These are phyloP conservation scores for Saccopteryx leptura DNA, from an alignment of 2,113 vertebrate genomes.

Conservation along the genomic window DNA sequence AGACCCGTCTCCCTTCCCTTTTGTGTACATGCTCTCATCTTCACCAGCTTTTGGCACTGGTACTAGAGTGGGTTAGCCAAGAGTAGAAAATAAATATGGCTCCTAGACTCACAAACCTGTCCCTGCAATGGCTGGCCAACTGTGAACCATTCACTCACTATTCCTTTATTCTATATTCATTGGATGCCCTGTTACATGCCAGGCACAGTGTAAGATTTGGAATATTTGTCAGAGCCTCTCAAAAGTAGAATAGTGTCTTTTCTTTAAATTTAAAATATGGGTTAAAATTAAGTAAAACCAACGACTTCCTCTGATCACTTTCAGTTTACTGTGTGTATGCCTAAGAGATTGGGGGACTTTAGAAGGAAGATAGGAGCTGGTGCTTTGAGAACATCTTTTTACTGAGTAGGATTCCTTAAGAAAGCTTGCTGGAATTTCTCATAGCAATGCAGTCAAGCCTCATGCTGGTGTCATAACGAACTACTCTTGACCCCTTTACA, in stretches of 20 bases:
- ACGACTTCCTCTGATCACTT: constrained; percentile 23
- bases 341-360: not conserved
- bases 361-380: not conserved
- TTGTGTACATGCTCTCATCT: not conserved
- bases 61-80: not conserved
- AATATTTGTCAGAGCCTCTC: not conserved
- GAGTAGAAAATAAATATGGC: not conserved
- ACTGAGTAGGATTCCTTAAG: not conserved
- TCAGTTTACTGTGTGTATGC: not conserved
- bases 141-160: not conserved
- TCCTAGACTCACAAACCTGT: not conserved
- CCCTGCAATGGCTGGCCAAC: not conserved
- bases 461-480: not conserved
- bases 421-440: not conserved
- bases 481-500: not conserved
- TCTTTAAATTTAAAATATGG: not conserved
- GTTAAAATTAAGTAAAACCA: constrained; percentile 54
- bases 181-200: not conserved
- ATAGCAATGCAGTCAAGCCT: not conserved
- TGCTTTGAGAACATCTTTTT: not conserved
- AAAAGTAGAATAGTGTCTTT: not conserved
- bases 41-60: not conserved
- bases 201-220: not conserved
- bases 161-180: not conserved
- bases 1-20: not conserved